These are phyloP conservation scores for Archilochus colubris DNA, from an alignment of 2,113 vertebrate species.

Conservation along the genomic window DNA sequence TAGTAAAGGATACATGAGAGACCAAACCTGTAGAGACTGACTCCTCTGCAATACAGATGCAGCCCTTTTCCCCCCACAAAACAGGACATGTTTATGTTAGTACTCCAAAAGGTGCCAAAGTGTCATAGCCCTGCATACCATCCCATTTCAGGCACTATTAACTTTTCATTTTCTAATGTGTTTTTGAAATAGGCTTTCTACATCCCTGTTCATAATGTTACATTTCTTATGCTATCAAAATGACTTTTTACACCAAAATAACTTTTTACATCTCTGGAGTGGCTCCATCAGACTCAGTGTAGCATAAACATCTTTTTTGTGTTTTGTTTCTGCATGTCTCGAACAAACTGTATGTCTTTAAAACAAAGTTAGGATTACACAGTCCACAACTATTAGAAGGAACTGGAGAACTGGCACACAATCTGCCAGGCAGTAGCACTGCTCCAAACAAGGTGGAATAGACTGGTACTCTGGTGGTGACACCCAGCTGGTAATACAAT, in stretches of 20 bases:
- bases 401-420: not conserved
- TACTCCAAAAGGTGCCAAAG: not conserved
- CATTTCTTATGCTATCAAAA: not conserved
- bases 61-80: not conserved
- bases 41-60: not conserved
- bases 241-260: not conserved
- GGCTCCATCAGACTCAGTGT: not conserved
- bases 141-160: not conserved
- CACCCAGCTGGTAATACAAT: not conserved
- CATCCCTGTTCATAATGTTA: not conserved
- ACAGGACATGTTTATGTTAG: not conserved
- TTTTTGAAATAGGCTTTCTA: not conserved
- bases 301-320: not conserved
- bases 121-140: not conserved
- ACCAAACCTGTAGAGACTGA: not conserved
- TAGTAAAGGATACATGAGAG: not conserved
- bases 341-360: not conserved
- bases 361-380: not conserved
- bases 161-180: not conserved
- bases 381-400: not conserved
- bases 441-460: not conserved
- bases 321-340: not conserved
- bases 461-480: fast-evolving
- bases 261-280: not conserved
- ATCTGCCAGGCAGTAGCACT: not conserved